Percentiles rank a stretch among this genome's conserved stretches.
These are phyloP conservation scores for Pachliopta kotzebuea DNA, from an alignment of 2,888 invertebrate genomes.

Conservation along the genomic window DNA sequence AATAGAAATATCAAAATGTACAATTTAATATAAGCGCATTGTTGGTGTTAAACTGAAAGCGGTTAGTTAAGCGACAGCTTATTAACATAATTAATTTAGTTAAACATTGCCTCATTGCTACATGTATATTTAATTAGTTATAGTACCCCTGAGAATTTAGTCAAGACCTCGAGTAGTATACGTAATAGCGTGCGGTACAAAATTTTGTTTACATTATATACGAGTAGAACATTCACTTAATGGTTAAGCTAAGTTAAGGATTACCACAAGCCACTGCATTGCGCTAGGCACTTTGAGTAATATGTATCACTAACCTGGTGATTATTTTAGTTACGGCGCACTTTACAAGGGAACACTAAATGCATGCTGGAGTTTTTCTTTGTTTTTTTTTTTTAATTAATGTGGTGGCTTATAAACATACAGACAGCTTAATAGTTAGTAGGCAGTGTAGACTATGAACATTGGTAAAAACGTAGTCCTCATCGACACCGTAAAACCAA, in stretches of 20 bases:
- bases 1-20: background rate
- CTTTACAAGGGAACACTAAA: too few relatives aligned
- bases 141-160: conserved; percentile 14
- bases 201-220: background rate
- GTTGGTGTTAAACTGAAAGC: conserved; percentile 3
- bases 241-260: background rate
- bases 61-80: background rate
- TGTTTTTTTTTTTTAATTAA: too few relatives aligned
- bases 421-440: background rate
- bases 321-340: too few relatives aligned
- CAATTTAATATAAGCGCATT: background rate
- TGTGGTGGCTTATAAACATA: too few relatives aligned
- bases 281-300: too few relatives aligned
- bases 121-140: conserved; percentile 23
- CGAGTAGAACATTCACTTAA: background rate
- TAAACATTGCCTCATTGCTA: conserved; percentile 13
- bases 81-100: conserved; percentile 18
- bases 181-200: conserved; percentile 3
- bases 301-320: too few relatives aligned
- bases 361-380: too few relatives aligned
- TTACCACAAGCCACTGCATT: too few relatives aligned
- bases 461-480: too few relatives aligned
- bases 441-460: background rate
- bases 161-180: conserved; percentile 14
- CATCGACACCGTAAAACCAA: background rate